phyloP scores from a whole-genome alignment of 2,797 vertebrate species.

The Sphenodon punctatus region DNA sequence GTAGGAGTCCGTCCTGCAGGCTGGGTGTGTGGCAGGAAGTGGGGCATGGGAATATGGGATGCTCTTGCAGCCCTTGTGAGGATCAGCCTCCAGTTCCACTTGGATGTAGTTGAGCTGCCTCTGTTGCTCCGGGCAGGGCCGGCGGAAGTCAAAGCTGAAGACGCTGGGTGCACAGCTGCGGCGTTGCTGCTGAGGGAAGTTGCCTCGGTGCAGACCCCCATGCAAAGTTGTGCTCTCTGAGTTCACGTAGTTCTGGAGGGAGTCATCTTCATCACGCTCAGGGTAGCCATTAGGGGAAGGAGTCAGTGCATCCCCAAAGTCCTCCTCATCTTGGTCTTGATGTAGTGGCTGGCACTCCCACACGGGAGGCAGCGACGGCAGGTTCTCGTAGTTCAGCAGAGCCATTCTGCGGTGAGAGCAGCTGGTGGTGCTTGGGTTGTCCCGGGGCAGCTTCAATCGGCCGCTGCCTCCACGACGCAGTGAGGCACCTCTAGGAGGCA shows the following conservation, averaged over 20 bases:
- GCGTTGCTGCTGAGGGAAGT: slow-evolving; percentile 59
- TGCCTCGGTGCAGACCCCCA: slow-evolving; percentile 64
- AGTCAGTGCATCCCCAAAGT: slow-evolving; percentile 83
- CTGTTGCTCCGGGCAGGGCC: slow-evolving; percentile 75
- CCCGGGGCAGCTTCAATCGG: slow-evolving; percentile 80
- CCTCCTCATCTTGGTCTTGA: slow-evolving; percentile 74
- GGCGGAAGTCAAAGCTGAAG: slow-evolving; percentile 94
- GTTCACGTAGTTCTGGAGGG: slow-evolving; percentile 90
- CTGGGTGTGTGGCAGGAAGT: slow-evolving; percentile 66
- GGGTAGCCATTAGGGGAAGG: slow-evolving; percentile 87
- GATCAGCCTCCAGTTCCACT: slow-evolving; percentile 91
- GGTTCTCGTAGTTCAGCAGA: slow-evolving; percentile 95
- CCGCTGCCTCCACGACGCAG: slow-evolving; percentile 60
- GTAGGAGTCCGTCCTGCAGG: slow-evolving; percentile 90
- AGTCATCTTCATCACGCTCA: slow-evolving; percentile 76
- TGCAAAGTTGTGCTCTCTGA: slow-evolving; percentile 75
- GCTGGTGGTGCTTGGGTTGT: slow-evolving; percentile 70
- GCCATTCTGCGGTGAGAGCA: slow-evolving; percentile 84
- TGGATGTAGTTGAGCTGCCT: slow-evolving; percentile 99
- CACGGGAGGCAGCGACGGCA: slow-evolving; percentile 91
- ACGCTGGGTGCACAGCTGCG: slow-evolving; percentile 73
- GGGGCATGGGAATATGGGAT: slow-evolving; percentile 64
- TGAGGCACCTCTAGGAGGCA: slow-evolving; percentile 45
- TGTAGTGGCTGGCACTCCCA: slow-evolving; percentile 90
- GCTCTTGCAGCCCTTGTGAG: slow-evolving; percentile 68